Evolutionary conservation across 2,113 vertebrate genomes (phyloP), one percentile per base, ranked within the genome.

Genomic region (Platysternon megacephalum): DNA sequence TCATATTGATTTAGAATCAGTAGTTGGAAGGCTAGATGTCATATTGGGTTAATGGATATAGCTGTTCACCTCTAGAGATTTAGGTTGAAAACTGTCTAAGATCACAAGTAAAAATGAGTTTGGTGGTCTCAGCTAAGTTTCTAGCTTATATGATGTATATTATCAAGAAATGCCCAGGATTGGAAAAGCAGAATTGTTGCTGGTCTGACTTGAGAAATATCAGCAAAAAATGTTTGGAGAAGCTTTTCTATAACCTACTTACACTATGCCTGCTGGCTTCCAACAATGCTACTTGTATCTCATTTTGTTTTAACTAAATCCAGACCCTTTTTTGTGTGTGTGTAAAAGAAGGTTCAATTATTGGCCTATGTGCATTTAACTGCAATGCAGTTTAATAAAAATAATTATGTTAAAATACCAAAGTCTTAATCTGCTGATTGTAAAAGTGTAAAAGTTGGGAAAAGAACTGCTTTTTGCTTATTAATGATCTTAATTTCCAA

Each of bases 1-100:
- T 95, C 90, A 86, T 89, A 94, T 86, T 95, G 85, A 95, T 96
- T 95, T 96, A 95, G 81, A 95, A 94, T 91, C 12, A 80, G 85
- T 79, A 65, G 79, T 88, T 94, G 93, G 90, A 94, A 97, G 74
- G 83, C 83, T 89, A 65, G 82, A 74, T 95, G 95, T 94, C 94
- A 84, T 61, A 13, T 80, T 92, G 85, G 85, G 88, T 94, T 96
- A 97, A 96, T 92, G 56, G 58, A 87, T 79, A 88, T 10, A 89
- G 89, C 79, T 56, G 88, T 79, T 93, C 92, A 91, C 49, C 84
- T 88, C 49, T n/a, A 88, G 56, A 96, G 74, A 96, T 92, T 95
- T 86, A 83, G 79, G 74, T 3, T 96, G 56, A 86, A 96, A 94
- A 46, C 46, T 83, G 51, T 72, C 65, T 65, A 93, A 88, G 84